These are phyloP conservation scores for Tychaedon coryphoeus DNA, from an alignment of 2,113 vertebrate genomes.

Conservation along the genomic window DNA sequence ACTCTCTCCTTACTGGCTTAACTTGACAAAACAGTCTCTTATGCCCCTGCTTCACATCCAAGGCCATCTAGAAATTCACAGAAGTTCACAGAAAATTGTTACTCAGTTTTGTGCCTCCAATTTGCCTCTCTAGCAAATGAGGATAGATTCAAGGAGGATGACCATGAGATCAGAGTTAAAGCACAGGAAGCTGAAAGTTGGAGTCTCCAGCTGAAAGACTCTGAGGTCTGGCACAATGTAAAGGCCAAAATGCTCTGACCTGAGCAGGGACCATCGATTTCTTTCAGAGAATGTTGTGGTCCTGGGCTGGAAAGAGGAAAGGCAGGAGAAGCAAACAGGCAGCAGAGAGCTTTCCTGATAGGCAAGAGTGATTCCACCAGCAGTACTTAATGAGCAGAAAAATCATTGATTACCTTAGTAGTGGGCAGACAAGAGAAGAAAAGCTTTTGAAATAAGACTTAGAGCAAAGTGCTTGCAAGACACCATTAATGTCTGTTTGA, in stretches of 20 bases:
- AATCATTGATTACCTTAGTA: neutral
- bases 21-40: neutral
- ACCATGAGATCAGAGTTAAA: neutral
- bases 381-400: neutral
- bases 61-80: neutral
- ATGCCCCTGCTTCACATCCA: neutral
- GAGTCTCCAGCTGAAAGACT: neutral
- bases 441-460: neutral
- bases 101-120: neutral
- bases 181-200: accelerated
- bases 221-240: neutral
- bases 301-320: neutral
- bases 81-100: neutral
- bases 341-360: neutral
- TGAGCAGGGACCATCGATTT: neutral
- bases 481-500: neutral
- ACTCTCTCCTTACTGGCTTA: neutral
- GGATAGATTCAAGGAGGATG: neutral
- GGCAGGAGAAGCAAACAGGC: neutral
- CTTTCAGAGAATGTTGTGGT: neutral
- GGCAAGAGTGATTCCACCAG: neutral
- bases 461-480: neutral
- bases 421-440: neutral
- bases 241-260: neutral
- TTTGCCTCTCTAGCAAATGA: neutral